These are phyloP conservation scores for Euzophera pinguis DNA, from an alignment of 2,888 invertebrate species.

Conservation along the genomic window DNA sequence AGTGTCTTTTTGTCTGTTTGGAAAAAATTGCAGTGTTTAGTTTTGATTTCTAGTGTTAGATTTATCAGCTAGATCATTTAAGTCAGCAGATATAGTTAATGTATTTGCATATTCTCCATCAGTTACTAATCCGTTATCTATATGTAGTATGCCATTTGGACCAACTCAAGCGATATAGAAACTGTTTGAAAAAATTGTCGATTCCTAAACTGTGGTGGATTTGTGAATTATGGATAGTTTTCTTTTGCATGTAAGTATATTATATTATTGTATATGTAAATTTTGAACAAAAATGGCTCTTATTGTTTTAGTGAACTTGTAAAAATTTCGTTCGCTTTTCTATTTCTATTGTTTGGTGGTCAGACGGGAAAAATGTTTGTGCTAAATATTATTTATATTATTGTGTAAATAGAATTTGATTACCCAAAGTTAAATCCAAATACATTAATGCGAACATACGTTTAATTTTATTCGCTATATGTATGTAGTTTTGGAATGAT, in stretches of 20 bases:
- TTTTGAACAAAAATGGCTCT: constrained; percentile 62
- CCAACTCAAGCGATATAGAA: not conserved
- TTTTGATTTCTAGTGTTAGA: too few relatives aligned
- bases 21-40: too few relatives aligned
- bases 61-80: too few relatives aligned
- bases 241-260: constrained; percentile 69
- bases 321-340: constrained; percentile 57
- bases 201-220: constrained; percentile 40
- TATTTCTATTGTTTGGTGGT: constrained; percentile 37
- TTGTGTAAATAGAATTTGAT: constrained; percentile 75
- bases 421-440: constrained; percentile 72
- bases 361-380: constrained; percentile 40
- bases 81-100: too few relatives aligned
- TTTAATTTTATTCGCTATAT: constrained; percentile 47
- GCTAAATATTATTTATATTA: constrained; percentile 47
- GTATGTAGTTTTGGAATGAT: constrained; percentile 46
- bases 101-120: too few relatives aligned
- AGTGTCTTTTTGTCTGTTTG: too few relatives aligned
- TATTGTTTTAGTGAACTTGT: constrained; percentile 60
- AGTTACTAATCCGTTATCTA: too few relatives aligned
- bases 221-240: constrained; percentile 48
- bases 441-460: constrained; percentile 58
- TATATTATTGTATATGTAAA: constrained; percentile 59
- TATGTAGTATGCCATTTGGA: not conserved
- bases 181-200: constrained; percentile 33